Evolutionary conservation across 2,888 invertebrate species (phyloP), one percentile per base, ranked within the genome.

Genomic region (Phytoseiulus persimilis): DNA sequence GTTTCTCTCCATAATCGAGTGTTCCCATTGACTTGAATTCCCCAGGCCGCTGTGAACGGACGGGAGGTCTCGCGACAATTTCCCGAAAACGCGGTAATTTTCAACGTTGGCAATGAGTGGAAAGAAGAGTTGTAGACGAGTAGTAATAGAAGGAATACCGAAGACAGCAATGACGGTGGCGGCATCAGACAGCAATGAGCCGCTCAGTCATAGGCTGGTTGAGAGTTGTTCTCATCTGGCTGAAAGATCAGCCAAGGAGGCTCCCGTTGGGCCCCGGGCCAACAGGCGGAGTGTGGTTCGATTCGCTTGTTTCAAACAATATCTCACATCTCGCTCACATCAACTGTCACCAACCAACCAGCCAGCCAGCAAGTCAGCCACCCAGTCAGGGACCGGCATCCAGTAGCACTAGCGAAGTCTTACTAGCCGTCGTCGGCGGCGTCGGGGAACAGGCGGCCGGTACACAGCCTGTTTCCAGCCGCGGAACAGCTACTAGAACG

Each of bases 301-400:
- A 87, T 87, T 87, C 87, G 87, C 87, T 87, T 87, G 87, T 33
- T 87, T 87, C 87, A n/a, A 87, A 87, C 87, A 87, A 87, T 33
- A 83, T 83, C 83, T 83, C 83, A 83, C 83, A 87, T 87, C 87
- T 31, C 87, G 65, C 65, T 65, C 65, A 33, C 87, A 45, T 87
- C 87, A 87, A 87, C 87, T 87, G 33, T 87, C 87, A 87, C 32
- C n/a, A 33, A 9, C 39, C 87, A 33, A 33, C 31, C 87, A 33
- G 32, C 32, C 87, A 87, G 32, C 31, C 87, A 33, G 31, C 31
- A 1, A 39, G 39, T 39, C 39, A 39, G 65, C 65, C 65, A 65
- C 65, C 65, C 65, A 65, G 65, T 65, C 65, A 65, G 65, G 11
- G 65, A 65, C 65, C 65, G 65, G 11, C 65, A 65, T 65, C 65